Base-by-base conservation (phyloP, 2,113 vertebrate species). In the Chelonoidis abingdonii region DNA sequence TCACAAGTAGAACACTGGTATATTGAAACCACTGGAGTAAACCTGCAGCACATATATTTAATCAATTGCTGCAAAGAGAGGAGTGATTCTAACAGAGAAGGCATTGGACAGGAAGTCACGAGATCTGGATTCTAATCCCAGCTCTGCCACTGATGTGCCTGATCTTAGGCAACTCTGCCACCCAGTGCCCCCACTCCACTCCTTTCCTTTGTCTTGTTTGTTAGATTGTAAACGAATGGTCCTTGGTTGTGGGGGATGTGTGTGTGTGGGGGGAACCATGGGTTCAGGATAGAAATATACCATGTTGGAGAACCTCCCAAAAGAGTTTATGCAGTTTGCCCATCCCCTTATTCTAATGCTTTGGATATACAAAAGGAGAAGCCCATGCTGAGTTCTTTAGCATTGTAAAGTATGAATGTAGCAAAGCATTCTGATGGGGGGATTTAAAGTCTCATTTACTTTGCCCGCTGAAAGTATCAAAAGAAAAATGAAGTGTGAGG, bases 161-260 rank as follows among this genome's bases (percentile, higher is more conserved):
- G 12, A 56, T 86, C 41, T 81, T 49, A 76, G 27, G 50, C 9
- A 72, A 2, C n/a, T 72, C 86, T 82, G 52, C 44, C 2, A 17
- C 17, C 50, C n/a, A 35, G 14, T 47, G 10, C 17, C 38, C 53
- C 80, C 79, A 13, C 31, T 41, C 16, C n/a, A 24, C n/a, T 49
- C 47, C 52, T 72, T 35, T 25, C 29, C 4, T 69, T 35, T 69
- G 31, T 65, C 7, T n/a, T 69, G 4, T 59, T 24, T 3, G 4
- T 79, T 83, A 44, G 59, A n/a, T 38, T 79, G 35, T 4, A 72
- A n/a, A 19, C n/a, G 6, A 89, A 90, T 29, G 50, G 47, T 8
- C 86, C 41, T 86, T 90, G 84, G 41, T 38, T 86, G 86, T 83
- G 85, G 72, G 19, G 95, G 80, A 84, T 83, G 44, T 44, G 44